These are phyloP conservation scores for Poicephalus meyeri DNA, from an alignment of 2,113 vertebrate species.

Conservation along the genomic window DNA sequence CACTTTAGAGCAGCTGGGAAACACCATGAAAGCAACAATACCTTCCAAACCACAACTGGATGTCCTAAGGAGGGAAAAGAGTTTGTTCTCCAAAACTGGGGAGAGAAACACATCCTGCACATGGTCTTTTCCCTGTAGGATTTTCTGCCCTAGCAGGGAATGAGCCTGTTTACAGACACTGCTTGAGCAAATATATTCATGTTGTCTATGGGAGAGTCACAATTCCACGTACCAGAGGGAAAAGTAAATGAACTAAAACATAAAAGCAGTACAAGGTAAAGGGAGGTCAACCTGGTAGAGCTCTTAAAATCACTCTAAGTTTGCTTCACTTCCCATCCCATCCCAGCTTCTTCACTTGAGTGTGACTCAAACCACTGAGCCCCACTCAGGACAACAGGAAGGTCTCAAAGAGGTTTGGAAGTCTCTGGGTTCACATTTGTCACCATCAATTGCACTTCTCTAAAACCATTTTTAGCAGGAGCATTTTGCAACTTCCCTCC, in stretches of 20 bases:
- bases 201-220: neutral
- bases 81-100: neutral
- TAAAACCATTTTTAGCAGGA: neutral
- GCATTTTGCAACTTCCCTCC: neutral
- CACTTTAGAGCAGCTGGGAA: neutral
- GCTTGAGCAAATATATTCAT: neutral
- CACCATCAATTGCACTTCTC: neutral
- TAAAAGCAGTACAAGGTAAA: neutral
- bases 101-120: neutral
- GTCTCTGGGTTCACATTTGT: neutral
- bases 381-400: neutral
- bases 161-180: neutral
- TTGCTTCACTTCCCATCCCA: neutral
- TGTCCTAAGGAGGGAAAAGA: neutral
- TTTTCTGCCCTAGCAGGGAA: neutral
- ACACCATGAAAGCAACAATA: neutral
- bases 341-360: neutral
- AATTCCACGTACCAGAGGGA: neutral
- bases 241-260: neutral
- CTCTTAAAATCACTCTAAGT: neutral
- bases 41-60: neutral
- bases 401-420: neutral
- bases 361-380: rapidly evolving
- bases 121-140: neutral
- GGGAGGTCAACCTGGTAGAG: neutral